Base-by-base conservation (phyloP, 2,888 invertebrate species). In the Scrobipalpa atriplicella region DNA sequence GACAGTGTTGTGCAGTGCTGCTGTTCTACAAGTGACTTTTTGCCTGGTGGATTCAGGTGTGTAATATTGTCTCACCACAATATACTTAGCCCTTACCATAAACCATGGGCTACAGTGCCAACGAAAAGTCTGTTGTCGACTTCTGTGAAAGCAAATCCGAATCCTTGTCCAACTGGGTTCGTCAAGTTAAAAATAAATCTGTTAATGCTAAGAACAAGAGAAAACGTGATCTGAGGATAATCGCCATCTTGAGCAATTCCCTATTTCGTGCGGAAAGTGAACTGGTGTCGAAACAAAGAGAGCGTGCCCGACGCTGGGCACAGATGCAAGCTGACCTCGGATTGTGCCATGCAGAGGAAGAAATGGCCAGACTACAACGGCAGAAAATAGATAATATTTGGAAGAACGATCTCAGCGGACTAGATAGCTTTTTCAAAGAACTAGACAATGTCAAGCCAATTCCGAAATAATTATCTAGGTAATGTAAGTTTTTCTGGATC, bases 371-470 rank as follows among this genome's bases (percentile, higher is more conserved):
- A 79, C 84, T 85, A 78, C 85, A 89, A 65, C 86, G 83, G 69
- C 87, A 90, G 78, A 92, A 90, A 84, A 87, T 92, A 68, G 87
- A 91, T 86, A 84, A 85, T 78, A 74, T 92, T 78, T 93, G 93
- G 93, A 92, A 92, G 87, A 93, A 94, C 80, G 95, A 95, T 84
- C 90, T 95, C 80, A 93, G 93, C 82, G 94, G 94, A 76, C 82
- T 95, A 82, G 94, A 95, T 87, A 92, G 88, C 79, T 95, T 95
- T 86, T 95, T 95, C 93, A 93, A 91, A 74, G 93, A 95, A 84
- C 85, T 95, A 79, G 94, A 94, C 79, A 91, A 89, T 82, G 92
- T 95, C 72, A 95, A 94, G 77, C 93, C 93, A 72, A 69, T 84
- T 74, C 76, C 81, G 73, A 82, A 76, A 72, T 83, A 82, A 79